Base-by-base conservation (phyloP, 1,140 invertebrate species). In the Anastrepha ludens region DNA sequence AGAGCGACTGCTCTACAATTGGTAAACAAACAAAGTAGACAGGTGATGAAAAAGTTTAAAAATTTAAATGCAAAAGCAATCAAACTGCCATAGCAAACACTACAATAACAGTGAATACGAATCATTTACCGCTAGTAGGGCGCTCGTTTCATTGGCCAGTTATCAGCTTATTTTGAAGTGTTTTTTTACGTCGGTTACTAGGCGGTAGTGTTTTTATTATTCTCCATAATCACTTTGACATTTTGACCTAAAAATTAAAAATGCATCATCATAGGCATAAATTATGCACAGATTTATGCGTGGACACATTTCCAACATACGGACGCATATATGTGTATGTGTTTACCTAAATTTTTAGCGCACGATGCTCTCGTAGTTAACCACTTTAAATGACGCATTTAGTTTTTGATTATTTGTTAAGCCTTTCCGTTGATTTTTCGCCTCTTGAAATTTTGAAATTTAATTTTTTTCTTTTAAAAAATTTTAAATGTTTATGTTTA, bases 181-280 rank as follows among this genome's bases (percentile, higher is more conserved):
- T 13, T 41, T 47, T n/a, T 47, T 9, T 29, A 29, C 29, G 29
- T 41, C 41, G 17, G 41, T 74, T n/a, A 41, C 41, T 17, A 74
- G 13, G 65, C 65, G 67, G 41, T 13, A n/a, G 15, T 55, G 6
- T 0, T 44, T 74, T n/a, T n/a, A 44, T 17, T 41, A 29, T 65
- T 47, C 39, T 17, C 15, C 44, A 44, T 44, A 47, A 74, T 11
- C 7, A 67, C 39, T 67, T 67, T 67, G 65, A 74, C 17, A 74
- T 41, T 74, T 3, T 74, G 67, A 74, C 67, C 67, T 74, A 74
- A 74, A 67, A 67, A 74, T 74, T 15, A 13, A 41, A 74, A 74
- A 74, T 74, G 67, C 67, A 74, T 8, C 15, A 15, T 74, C 67
- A 74, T 47, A 17, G 5, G 67, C 67, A 15, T 47, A 39, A 8